Conservation (phyloP, 2,888 invertebrate genomes). For the Schrankia costaestrigalis region DNA sequence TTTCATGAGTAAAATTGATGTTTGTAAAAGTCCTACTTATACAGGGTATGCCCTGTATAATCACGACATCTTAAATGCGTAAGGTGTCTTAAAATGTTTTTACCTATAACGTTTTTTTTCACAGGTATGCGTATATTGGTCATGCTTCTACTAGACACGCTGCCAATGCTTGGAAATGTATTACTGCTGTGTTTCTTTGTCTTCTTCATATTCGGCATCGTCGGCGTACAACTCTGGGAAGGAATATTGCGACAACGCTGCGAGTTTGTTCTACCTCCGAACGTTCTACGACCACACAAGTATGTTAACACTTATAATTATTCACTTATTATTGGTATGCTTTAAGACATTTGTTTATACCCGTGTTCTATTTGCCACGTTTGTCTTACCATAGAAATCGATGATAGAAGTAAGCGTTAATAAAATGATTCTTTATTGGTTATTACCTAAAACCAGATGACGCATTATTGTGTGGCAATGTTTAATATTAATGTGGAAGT, state of each 20-base stretch:
- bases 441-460: slow-evolving; percentile 27
- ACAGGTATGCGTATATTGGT: slow-evolving; percentile 99
- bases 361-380: slow-evolving; percentile 27
- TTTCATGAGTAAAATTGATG: no score
- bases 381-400: slow-evolving; percentile 19
- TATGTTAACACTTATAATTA: slow-evolving; percentile 75
- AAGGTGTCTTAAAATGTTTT: not conserved
- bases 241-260: slow-evolving; percentile 97
- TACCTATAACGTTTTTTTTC: slow-evolving; percentile 19
- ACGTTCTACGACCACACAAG: slow-evolving; percentile 85
- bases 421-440: slow-evolving; percentile 3
- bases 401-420: slow-evolving; percentile 34
- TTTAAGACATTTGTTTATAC: slow-evolving; percentile 12
- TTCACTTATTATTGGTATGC: slow-evolving; percentile 10
- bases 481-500: slow-evolving; percentile 40
- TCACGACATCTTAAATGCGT: no score
- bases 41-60: no score
- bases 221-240: slow-evolving; percentile 99
- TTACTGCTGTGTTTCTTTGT: slow-evolving; percentile 99
- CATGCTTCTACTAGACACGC: slow-evolving; percentile 97
- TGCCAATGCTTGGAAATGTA: slow-evolving; percentile 99
- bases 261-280: slow-evolving; percentile 87
- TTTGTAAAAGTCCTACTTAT: no score
- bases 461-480: slow-evolving; percentile 34
- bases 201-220: slow-evolving; percentile 99